Conservation (phyloP, 2,797 vertebrate genomes). For the Oreortyx pictus region DNA sequence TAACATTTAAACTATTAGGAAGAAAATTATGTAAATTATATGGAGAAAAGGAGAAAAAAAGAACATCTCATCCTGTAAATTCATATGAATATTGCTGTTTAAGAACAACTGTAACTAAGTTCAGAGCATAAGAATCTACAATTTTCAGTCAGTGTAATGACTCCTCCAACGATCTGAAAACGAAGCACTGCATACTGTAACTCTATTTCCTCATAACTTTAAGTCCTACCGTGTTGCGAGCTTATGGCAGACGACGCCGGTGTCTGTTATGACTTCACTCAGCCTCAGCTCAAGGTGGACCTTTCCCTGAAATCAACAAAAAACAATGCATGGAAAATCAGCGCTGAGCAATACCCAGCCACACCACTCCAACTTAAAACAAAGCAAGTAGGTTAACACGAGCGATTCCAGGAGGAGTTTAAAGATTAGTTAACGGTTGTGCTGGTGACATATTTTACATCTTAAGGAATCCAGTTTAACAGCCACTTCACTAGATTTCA, state of each 20-base stretch:
- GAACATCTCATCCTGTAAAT: neutral
- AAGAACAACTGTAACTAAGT: neutral
- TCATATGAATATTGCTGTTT: neutral
- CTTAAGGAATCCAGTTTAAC: neutral
- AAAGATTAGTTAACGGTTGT: neutral
- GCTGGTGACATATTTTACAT: neutral
- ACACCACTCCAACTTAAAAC: neutral
- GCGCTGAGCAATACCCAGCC: neutral
- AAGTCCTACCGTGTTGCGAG: constrained; percentile 91
- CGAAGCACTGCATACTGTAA: neutral
- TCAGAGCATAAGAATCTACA: neutral
- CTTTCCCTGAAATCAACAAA: constrained; percentile 88
- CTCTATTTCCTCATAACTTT: neutral
- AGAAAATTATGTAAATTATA: neutral
- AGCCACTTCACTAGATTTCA: neutral
- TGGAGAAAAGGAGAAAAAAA: neutral
- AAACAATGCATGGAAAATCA: neutral
- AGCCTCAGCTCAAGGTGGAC: constrained; percentile 96
- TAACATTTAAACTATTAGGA: constrained; percentile 1
- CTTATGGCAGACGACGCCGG: constrained; percentile 93
- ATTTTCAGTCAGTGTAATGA: neutral
- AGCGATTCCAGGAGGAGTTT: neutral
- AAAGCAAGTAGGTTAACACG: neutral
- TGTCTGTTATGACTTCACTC: constrained; percentile 98
- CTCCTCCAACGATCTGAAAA: neutral